Evolutionary conservation across 2,888 invertebrate genomes (phyloP).

Genomic region (Macrophya annulata): DNA sequence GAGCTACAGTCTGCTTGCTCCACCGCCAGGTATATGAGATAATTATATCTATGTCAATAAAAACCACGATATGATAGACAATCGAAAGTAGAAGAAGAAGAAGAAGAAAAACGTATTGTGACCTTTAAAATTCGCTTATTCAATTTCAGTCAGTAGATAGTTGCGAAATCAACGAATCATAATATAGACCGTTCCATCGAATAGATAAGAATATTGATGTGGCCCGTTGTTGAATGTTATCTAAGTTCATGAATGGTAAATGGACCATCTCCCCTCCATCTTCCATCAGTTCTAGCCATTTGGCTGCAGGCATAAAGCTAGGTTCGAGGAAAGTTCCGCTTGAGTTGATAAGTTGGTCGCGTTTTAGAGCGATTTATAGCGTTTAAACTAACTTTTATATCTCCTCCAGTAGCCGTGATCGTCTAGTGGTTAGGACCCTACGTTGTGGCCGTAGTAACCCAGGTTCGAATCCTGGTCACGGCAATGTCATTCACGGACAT

Average conservation of each 20-base stretch:
- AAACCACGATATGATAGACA: background rate
- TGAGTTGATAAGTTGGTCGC: conserved; percentile 46
- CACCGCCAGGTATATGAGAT: conserved; percentile 82
- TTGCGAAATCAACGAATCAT: background rate
- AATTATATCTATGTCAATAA: background rate
- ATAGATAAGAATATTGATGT: background rate
- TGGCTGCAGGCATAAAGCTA: background rate
- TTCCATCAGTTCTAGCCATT: background rate
- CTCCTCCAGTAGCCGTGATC: conserved; percentile 76
- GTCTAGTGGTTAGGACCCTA: conserved; percentile 79
- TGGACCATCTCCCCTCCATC: background rate
- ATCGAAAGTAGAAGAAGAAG: background rate
- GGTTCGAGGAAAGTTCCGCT: conserved; percentile 47
- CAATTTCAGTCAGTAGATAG: background rate
- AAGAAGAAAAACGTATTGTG: background rate
- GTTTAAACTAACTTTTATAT: conserved; percentile 43
- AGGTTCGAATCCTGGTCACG: conserved; percentile 80
- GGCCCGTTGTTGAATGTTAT: background rate
- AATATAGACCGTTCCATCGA: background rate
- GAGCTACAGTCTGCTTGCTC: conserved; percentile 85
- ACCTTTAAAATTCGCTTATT: background rate
- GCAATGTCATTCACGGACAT: conserved; percentile 72
- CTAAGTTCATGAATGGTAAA: background rate
- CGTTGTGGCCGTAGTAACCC: conserved; percentile 80
- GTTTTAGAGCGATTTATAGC: background rate